Conservation (phyloP, 1,140 invertebrate genomes). For the Acromyrmex echinatior region DNA sequence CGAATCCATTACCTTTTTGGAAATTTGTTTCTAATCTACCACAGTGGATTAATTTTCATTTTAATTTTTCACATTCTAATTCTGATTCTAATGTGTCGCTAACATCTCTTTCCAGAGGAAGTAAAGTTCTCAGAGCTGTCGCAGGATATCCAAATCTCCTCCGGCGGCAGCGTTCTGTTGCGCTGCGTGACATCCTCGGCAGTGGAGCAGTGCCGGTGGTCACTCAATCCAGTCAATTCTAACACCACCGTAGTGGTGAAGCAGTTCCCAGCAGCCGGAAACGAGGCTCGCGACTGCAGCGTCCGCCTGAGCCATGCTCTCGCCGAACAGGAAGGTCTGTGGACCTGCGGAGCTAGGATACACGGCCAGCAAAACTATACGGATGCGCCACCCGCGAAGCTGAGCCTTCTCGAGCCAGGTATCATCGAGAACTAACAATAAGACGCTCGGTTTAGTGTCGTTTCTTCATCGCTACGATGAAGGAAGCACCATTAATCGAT, state of each 20-base stretch:
- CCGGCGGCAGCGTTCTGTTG: constrained; percentile 81
- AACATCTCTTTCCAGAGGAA: constrained; percentile 77
- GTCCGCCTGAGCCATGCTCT: constrained; percentile 83
- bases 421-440: constrained; percentile 77
- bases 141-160: constrained; percentile 84
- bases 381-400: constrained; percentile 85
- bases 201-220: constrained; percentile 85
- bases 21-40: too few species aligned
- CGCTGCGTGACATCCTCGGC: constrained; percentile 82
- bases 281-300: constrained; percentile 84
- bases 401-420: constrained; percentile 86
- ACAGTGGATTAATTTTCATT: too few species aligned
- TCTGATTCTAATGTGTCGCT: not conserved
- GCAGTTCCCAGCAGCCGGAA: constrained; percentile 82
- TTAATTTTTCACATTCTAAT: not conserved
- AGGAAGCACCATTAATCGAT: constrained; percentile 54
- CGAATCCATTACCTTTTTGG: too few species aligned
- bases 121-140: constrained; percentile 84
- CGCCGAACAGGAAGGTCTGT: constrained; percentile 83
- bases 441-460: constrained; percentile 57
- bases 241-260: constrained; percentile 85
- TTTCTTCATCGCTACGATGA: constrained; percentile 61
- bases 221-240: constrained; percentile 82
- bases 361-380: constrained; percentile 81
- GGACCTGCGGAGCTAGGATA: constrained; percentile 84